These are phyloP conservation scores for Lasaia peninsularis DNA, from an alignment of 1,140 invertebrate species.

Conservation along the genomic window DNA sequence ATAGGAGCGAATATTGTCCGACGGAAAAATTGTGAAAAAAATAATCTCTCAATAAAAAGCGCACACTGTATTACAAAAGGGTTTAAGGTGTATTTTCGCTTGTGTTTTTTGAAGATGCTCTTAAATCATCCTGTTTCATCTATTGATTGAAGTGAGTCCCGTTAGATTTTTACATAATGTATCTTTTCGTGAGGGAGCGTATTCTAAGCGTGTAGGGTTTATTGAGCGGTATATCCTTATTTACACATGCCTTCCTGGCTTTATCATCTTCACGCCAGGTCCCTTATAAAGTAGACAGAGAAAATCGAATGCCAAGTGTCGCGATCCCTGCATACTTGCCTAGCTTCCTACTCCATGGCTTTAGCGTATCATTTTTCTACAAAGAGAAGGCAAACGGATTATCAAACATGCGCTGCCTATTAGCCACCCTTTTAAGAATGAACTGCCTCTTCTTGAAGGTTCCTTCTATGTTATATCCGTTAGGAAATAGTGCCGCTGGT, in stretches of 20 bases:
- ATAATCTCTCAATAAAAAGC: constrained; percentile 25
- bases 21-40: constrained; percentile 43
- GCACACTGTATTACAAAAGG: constrained; percentile 11
- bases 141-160: constrained; percentile 71
- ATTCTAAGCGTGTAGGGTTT: constrained; percentile 2
- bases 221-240: constrained; percentile 3
- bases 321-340: too few relatives aligned
- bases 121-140: constrained; percentile 54
- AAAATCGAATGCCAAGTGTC: too few relatives aligned
- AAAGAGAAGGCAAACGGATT: too few relatives aligned
- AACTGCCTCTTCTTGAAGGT: too few relatives aligned
- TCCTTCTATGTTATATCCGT: too few relatives aligned
- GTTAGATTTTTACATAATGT: constrained; percentile 73
- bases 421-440: too few relatives aligned
- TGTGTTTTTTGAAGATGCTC: constrained; percentile 46
- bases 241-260: background rate
- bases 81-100: constrained; percentile 35
- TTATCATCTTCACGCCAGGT: background rate
- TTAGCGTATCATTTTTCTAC: too few relatives aligned
- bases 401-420: too few relatives aligned
- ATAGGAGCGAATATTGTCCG: constrained; percentile 47
- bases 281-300: too few relatives aligned
- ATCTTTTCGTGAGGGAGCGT: constrained; percentile 51
- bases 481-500: too few relatives aligned
- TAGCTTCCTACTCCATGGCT: too few relatives aligned